Conservation (phyloP, 2,113 vertebrate genomes). For the Phrynosoma blainvillii region DNA sequence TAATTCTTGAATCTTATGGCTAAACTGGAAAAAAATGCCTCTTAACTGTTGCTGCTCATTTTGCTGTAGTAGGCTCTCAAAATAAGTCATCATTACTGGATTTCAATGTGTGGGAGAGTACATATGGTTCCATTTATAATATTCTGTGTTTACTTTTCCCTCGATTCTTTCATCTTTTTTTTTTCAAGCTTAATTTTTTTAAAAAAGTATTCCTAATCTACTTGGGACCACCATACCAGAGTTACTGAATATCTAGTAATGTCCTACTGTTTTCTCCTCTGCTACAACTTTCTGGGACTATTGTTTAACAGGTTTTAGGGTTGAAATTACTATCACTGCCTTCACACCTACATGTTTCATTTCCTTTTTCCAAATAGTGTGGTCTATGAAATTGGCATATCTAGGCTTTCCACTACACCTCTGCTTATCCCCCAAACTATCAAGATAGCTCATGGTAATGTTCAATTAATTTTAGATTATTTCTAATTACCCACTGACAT, state of each 20-base stretch:
- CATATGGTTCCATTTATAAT: slow-evolving; percentile 2
- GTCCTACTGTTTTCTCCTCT: neutral
- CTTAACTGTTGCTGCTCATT: neutral
- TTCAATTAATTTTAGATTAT: slow-evolving; percentile 67
- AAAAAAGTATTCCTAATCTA: neutral
- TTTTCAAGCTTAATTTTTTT: neutral
- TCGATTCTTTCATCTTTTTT: neutral
- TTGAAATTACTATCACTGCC: neutral
- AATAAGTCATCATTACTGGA: neutral
- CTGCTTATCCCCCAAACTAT: slow-evolving; percentile 42
- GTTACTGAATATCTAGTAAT: neutral
- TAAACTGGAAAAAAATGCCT: neutral
- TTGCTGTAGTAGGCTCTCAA: neutral
- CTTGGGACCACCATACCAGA: neutral
- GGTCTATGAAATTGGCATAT: neutral
- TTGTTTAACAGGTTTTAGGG: neutral
- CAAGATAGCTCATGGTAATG: slow-evolving; percentile 31
- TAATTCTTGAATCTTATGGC: neutral
- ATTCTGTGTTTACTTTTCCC: neutral
- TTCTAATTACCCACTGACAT: slow-evolving; percentile 46
- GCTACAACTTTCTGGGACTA: neutral
- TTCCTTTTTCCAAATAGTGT: slow-evolving; percentile 37
- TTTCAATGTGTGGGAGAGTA: neutral
- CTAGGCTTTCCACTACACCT: neutral
- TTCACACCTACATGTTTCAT: neutral